Percentiles rank a stretch among this genome's conserved stretches.
Conservation (phyloP, 2,888 invertebrate species). For the Actias luna region DNA sequence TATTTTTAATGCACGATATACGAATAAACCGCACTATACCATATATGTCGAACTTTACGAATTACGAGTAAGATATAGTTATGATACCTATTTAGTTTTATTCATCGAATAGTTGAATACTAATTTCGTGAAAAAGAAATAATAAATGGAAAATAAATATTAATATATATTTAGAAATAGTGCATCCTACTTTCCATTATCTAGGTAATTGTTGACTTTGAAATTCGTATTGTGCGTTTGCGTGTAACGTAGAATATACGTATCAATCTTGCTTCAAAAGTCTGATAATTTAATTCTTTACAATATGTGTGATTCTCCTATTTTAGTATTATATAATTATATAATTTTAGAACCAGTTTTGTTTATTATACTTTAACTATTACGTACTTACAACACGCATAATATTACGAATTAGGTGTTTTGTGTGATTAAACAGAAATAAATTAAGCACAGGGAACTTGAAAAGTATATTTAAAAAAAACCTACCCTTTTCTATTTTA, state of each 20-base stretch:
- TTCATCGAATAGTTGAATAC: background rate
- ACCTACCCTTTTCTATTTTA: background rate
- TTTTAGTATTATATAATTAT: background rate
- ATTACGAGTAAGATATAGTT: background rate
- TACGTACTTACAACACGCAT: too few relatives aligned
- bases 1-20: background rate
- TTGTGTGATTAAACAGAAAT: background rate
- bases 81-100: background rate
- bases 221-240: background rate
- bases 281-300: slow-evolving; percentile 4
- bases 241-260: background rate
- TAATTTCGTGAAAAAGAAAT: background rate
- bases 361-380: too few relatives aligned
- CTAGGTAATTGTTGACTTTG: too few relatives aligned
- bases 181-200: too few relatives aligned
- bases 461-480: background rate
- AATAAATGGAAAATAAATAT: background rate
- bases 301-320: background rate
- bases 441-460: background rate
- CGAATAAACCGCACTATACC: background rate
- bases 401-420: background rate
- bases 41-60: background rate
- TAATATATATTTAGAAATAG: too few relatives aligned
- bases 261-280: slow-evolving; percentile 6
- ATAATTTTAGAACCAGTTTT: too few relatives aligned